phyloP scores from a whole-genome alignment of 2,888 invertebrate species.

The Oasisia sp. region DNA sequence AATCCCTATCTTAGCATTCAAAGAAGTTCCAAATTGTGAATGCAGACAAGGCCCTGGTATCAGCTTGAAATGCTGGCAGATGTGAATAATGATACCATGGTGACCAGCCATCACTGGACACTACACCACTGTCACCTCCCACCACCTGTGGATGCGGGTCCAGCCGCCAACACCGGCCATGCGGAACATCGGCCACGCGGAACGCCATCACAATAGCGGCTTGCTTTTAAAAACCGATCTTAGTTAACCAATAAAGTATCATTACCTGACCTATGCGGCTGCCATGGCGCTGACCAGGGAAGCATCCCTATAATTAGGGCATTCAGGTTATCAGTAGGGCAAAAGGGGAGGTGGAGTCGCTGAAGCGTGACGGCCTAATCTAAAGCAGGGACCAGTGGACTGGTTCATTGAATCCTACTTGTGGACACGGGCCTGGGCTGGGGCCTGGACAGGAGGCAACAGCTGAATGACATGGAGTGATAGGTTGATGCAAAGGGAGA shows the following conservation, averaged over 20 bases:
- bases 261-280: background rate
- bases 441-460: background rate
- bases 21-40: no score
- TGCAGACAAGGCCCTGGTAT: no score
- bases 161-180: background rate
- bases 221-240: background rate
- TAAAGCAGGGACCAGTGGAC: background rate
- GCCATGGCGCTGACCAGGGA: background rate
- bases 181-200: background rate
- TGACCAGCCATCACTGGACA: background rate
- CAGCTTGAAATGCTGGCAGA: background rate
- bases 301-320: constrained; percentile 5
- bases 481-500: background rate
- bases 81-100: background rate
- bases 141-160: background rate
- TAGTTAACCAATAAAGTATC: constrained; percentile 17
- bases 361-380: background rate
- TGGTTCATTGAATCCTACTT: background rate
- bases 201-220: background rate
- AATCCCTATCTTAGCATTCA: no score
- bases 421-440: background rate
- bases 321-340: background rate
- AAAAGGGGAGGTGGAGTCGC: background rate
- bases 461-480: background rate
- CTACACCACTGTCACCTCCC: background rate